A percentile compares a stretch with the other conserved stretches of the same genome.
phyloP scores from a whole-genome alignment of 2,113 vertebrate species.

The Nothoprocta perdicaria region DNA sequence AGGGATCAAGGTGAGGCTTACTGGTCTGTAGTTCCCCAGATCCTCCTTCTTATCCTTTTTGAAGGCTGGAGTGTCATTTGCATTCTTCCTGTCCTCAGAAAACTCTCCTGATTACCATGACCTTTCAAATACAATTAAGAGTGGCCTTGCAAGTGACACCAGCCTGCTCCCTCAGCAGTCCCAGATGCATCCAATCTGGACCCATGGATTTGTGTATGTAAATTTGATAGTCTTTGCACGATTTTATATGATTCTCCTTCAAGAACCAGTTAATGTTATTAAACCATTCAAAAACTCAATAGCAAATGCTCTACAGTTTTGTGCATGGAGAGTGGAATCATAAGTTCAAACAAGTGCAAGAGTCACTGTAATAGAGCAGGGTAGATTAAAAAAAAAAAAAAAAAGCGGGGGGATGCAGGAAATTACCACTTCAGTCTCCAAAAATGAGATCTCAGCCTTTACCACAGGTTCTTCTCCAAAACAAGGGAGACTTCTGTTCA shows the following conservation, averaged over 20 bases:
- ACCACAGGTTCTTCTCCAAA: background rate
- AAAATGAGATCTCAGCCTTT: background rate
- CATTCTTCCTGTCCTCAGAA: too few relatives aligned
- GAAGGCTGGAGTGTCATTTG: too few relatives aligned
- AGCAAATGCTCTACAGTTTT: background rate
- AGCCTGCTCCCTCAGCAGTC: too few relatives aligned
- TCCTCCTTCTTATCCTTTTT: too few relatives aligned
- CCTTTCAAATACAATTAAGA: too few relatives aligned
- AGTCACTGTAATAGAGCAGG: background rate
- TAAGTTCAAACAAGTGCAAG: background rate
- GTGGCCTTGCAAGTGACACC: too few relatives aligned
- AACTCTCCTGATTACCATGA: too few relatives aligned
- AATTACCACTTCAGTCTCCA: background rate
- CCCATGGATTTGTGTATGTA: too few relatives aligned
- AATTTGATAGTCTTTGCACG: background rate
- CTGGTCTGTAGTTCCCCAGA: too few relatives aligned
- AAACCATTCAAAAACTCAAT: background rate
- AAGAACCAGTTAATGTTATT: background rate
- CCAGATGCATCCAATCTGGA: too few relatives aligned
- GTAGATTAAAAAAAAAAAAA: background rate
- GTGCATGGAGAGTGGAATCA: background rate
- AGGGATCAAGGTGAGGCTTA: too few relatives aligned
- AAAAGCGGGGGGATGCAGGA: background rate
- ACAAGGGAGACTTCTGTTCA: background rate
- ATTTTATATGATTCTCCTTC: background rate